A percentile compares a stretch with the other conserved stretches of the same genome.
phyloP scores from a whole-genome alignment of 2,797 vertebrate genomes.

The Lates japonicus region DNA sequence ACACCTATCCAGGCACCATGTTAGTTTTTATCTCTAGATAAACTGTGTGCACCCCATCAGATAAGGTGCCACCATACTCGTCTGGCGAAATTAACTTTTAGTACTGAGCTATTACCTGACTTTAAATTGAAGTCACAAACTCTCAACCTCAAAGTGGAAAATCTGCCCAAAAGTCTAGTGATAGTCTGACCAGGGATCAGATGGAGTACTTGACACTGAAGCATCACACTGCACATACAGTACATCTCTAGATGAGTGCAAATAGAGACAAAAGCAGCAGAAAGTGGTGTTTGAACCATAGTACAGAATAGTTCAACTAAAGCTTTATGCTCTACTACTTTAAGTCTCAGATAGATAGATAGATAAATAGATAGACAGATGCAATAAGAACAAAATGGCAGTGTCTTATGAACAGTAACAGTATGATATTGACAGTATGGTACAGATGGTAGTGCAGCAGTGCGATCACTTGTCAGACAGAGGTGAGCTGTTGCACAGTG shows the following conservation, averaged over 20 bases:
- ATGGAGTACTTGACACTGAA: constrained; percentile 30
- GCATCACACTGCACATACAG: constrained; percentile 10
- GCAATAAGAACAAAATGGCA: too few relatives aligned
- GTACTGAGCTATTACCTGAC: constrained; percentile 18
- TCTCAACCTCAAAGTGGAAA: constrained; percentile 7
- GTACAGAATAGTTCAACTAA: background rate
- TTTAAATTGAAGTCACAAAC: constrained; percentile 33
- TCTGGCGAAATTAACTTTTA: constrained; percentile 24
- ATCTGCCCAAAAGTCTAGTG: constrained; percentile 10
- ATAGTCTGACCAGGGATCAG: constrained; percentile 25
- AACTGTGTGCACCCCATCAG: constrained; percentile 3
- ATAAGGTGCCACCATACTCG: constrained; percentile 1
- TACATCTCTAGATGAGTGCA: constrained; percentile 12
- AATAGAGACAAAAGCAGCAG: constrained; percentile 1
- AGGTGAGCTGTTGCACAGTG: too few relatives aligned
- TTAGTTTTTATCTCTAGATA: constrained; percentile 22
- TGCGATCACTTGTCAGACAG: too few relatives aligned
- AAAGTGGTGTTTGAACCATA: constrained; percentile 13
- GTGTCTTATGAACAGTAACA: too few relatives aligned
- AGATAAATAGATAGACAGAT: background rate
- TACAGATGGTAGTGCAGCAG: too few relatives aligned
- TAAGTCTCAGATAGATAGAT: constrained; percentile 16
- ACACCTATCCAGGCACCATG: background rate
- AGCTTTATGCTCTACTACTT: background rate
- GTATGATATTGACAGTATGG: too few relatives aligned